Conservation (phyloP, 1,140 invertebrate species). For the Drosophila micromelanica region DNA sequence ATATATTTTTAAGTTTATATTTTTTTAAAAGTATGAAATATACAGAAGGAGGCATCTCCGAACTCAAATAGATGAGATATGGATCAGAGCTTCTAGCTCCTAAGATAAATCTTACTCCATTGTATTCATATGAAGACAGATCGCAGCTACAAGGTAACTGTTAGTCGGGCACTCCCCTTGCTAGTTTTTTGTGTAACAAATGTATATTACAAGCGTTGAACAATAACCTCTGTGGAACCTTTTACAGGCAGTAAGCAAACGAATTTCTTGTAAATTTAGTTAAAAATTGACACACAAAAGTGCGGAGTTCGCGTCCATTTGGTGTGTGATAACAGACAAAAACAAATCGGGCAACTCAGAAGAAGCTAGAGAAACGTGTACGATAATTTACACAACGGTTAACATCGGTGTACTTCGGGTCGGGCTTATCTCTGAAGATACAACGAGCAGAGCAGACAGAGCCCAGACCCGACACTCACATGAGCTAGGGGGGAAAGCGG, state of each 20-base stretch:
- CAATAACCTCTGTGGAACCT: neutral
- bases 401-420: slow-evolving; percentile 23
- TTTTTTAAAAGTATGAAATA: too few relatives aligned
- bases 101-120: too few relatives aligned
- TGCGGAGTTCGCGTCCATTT: slow-evolving; percentile 34
- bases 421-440: slow-evolving; percentile 17
- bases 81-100: too few relatives aligned
- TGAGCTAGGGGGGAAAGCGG: too few relatives aligned
- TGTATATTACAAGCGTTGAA: neutral
- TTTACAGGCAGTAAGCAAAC: neutral
- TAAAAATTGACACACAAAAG: neutral
- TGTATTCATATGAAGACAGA: too few relatives aligned
- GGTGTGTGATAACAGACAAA: slow-evolving; percentile 46
- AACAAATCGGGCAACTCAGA: slow-evolving; percentile 36
- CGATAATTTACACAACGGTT: slow-evolving; percentile 64
- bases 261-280: slow-evolving; percentile 9
- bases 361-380: slow-evolving; percentile 50
- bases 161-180: too few relatives aligned
- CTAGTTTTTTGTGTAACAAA: too few relatives aligned
- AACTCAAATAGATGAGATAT: too few relatives aligned
- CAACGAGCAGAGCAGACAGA: slow-evolving; percentile 1
- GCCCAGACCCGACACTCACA: too few relatives aligned
- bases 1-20: too few relatives aligned
- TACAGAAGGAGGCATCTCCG: too few relatives aligned
- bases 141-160: too few relatives aligned